These are phyloP conservation scores for Xerus inauris DNA, from an alignment of 2,113 vertebrate genomes.

Conservation along the genomic window DNA sequence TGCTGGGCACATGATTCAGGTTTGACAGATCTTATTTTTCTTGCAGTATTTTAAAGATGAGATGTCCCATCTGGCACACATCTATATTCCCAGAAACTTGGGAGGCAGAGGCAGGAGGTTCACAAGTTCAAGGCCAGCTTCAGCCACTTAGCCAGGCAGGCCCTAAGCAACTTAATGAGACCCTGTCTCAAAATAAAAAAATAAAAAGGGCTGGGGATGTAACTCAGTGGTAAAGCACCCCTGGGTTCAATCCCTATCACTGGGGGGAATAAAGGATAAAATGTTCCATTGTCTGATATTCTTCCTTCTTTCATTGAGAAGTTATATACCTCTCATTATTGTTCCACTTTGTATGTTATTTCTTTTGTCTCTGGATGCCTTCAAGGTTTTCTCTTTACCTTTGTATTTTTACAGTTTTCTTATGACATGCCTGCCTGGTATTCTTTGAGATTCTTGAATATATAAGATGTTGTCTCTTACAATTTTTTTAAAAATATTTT, in stretches of 20 bases:
- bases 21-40: constrained; percentile 11
- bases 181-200: no score
- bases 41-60: not conserved
- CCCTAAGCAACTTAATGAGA: no score
- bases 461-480: not conserved
- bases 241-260: no score
- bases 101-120: no score
- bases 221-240: no score
- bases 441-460: not conserved
- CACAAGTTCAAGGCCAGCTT: no score
- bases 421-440: not conserved
- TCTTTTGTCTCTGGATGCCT: not conserved
- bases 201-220: no score
- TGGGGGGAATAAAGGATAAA: not conserved
- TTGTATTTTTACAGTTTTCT: not conserved
- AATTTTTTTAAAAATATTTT: no score
- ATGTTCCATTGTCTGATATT: not conserved
- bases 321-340: not conserved
- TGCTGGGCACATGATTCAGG: not conserved
- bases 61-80: not conserved
- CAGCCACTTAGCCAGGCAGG: no score
- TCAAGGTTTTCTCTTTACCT: constrained; percentile 13
- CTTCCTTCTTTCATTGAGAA: not conserved
- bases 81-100: no score
- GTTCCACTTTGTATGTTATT: not conserved